Percentiles rank a stretch among this genome's conserved stretches.
These are phyloP conservation scores for Vombatus ursinus DNA, from an alignment of 2,113 vertebrate genomes.

Conservation along the genomic window DNA sequence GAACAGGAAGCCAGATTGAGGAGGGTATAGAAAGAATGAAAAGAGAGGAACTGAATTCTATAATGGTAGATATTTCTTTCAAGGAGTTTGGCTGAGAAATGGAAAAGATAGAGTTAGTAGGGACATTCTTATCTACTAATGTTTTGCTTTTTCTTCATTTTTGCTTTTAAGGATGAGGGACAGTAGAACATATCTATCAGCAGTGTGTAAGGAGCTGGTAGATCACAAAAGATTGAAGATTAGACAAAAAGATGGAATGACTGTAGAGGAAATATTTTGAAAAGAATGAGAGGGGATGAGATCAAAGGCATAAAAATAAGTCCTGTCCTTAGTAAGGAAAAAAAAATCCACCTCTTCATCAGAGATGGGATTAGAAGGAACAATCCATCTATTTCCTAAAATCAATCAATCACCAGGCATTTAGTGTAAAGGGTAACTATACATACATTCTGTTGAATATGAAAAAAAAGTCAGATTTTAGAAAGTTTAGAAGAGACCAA, in stretches of 20 bases:
- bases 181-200: neutral
- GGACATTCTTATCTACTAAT: neutral
- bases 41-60: neutral
- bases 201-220: neutral
- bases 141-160: neutral
- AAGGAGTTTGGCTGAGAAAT: neutral
- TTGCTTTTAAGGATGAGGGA: neutral
- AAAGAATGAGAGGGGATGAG: neutral
- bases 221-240: neutral
- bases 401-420: too few relatives aligned
- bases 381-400: too few relatives aligned
- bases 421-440: too few relatives aligned
- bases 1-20: too few relatives aligned
- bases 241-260: neutral
- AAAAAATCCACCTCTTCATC: neutral
- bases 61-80: neutral
- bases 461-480: too few relatives aligned
- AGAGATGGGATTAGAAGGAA: too few relatives aligned
- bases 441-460: too few relatives aligned
- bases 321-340: neutral
- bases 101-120: neutral
- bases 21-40: neutral
- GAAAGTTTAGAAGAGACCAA: too few relatives aligned
- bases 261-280: neutral
- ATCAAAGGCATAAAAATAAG: neutral